Evolutionary conservation across 2,888 invertebrate species (phyloP).

Genomic region (Liodrosophila aerea): DNA sequence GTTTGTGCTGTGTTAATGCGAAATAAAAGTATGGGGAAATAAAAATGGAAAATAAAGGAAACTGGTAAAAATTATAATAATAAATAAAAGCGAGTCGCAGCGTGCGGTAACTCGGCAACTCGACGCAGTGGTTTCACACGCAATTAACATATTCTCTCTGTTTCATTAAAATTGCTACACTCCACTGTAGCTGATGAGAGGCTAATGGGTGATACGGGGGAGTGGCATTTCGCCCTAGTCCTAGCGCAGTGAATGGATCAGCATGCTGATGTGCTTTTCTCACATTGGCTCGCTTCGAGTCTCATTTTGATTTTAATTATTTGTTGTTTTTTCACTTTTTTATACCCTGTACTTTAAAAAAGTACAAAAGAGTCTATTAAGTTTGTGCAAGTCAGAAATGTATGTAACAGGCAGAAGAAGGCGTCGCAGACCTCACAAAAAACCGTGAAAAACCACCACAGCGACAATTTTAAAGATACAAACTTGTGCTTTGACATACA

Average conservation of each 20-base stretch:
- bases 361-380: no score
- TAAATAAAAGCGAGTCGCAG: slow-evolving; percentile 60
- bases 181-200: slow-evolving; percentile 48
- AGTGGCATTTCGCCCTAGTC: no score
- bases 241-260: no score
- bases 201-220: slow-evolving; percentile 7
- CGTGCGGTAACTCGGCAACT: slow-evolving; percentile 65
- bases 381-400: no score
- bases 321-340: slow-evolving; percentile 35
- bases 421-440: no score
- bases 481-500: no score
- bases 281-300: slow-evolving; percentile 37
- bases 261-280: slow-evolving; percentile 28
- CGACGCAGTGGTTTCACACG: slow-evolving; percentile 72
- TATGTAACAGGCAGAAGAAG: no score
- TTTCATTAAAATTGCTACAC: slow-evolving; percentile 72
- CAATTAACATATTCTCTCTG: slow-evolving; percentile 76
- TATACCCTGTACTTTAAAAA: no score
- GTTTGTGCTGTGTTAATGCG: slow-evolving; percentile 39
- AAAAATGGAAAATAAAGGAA: neutral
- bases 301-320: slow-evolving; percentile 43
- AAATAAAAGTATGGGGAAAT: slow-evolving; percentile 5
- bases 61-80: slow-evolving; percentile 58
- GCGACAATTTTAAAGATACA: no score
- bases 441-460: no score